Base-by-base conservation (phyloP, 2,888 invertebrate genomes). In the Nasonovia ribisnigri region DNA sequence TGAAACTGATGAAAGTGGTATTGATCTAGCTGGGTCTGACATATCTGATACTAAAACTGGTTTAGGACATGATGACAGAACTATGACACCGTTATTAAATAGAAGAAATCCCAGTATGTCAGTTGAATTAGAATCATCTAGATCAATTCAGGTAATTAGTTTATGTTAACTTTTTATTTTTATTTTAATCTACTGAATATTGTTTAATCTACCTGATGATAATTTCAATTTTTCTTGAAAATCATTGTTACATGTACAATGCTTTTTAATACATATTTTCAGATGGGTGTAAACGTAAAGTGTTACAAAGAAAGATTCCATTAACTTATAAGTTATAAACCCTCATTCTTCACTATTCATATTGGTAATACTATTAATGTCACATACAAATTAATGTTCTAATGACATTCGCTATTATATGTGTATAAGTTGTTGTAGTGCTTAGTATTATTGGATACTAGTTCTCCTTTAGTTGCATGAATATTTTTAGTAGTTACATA, bases 111-210 rank as follows among this genome's bases (percentile, higher is more conserved):
- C 94, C 48, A 93, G 91, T 43, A 94, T 91, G 60, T 94, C 86
- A 86, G 92, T 95, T 43, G 95, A 95, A 36, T 93, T 95, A n/a
- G 95, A 95, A 84, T 94, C 94, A 20, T 93, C 94, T 24, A 94
- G 95, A 94, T 95, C 95, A 6, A 95, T 95, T 94, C 95, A 95
- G 94, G 95, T 95, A 90, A 95, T n/a, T n/a, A 90, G 43, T 43
- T 43, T 57, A 24, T 43, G 6, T 16, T n/a, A 29, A 51, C 13
- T 43, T 57, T 60, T 29, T 48, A 48, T 48, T 87, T 20, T 77
- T 90, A 54, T 54, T 77, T 90, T 26, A 51, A 0, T 42, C 5
- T 77, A 36, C 8, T 48, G 26, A 77, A 51, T 43, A 89, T 57
- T 36, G 26, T 48, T 87, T 42, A 29, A 77, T 51, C 26, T 51